These are phyloP conservation scores for Tiaroga cobitis DNA, from an alignment of 2,797 vertebrate genomes.

Conservation along the genomic window DNA sequence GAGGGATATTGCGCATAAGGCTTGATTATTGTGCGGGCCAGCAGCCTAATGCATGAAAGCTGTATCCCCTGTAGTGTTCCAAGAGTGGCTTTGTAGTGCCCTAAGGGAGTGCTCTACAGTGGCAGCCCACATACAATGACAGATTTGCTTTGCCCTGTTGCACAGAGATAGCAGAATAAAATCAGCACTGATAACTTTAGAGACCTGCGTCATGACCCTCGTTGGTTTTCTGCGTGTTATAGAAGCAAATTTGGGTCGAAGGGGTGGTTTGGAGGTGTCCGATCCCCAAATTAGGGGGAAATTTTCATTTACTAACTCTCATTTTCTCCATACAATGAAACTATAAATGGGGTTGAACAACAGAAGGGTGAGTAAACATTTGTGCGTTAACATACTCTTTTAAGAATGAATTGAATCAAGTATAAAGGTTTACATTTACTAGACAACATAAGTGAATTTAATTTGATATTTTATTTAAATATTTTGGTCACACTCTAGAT, in stretches of 20 bases:
- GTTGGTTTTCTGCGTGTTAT: not conserved
- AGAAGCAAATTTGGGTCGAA: not conserved
- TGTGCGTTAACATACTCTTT: not conserved
- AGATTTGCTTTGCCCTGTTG: constrained; percentile 34
- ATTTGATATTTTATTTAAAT: not conserved
- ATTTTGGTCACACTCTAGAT: not conserved
- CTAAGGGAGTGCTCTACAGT: constrained; percentile 38
- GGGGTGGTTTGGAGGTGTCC: not conserved
- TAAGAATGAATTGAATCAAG: not conserved
- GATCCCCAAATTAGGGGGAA: not conserved
- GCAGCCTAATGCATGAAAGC: constrained; percentile 41
- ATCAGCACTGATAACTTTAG: constrained; percentile 7
- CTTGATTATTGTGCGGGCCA: constrained; percentile 40
- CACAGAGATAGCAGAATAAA: constrained; percentile 36
- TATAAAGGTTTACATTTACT: too few relatives aligned
- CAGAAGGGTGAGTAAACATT: not conserved
- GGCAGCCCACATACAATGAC: constrained; percentile 36
- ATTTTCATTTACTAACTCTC: not conserved
- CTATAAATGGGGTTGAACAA: not conserved
- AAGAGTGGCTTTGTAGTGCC: constrained; percentile 49
- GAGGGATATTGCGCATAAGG: constrained; percentile 12
- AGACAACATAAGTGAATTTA: too few relatives aligned
- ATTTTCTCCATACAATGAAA: not conserved
- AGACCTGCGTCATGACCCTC: constrained; percentile 20
- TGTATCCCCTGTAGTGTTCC: constrained; percentile 27